Conservation (phyloP, 2,113 vertebrate species). For the Odocoileus hemionus region DNA sequence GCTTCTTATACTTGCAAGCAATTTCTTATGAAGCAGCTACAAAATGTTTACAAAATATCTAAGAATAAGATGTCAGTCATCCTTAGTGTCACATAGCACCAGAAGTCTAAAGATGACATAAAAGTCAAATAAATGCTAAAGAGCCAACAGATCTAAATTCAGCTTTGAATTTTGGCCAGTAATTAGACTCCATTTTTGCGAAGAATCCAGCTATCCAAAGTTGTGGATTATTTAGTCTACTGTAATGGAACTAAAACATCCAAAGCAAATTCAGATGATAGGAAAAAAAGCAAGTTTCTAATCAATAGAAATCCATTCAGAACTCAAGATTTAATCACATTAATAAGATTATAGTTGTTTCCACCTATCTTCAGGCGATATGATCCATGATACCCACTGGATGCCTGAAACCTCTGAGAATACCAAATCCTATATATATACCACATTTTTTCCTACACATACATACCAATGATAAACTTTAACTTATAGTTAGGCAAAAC, state of each 20-base stretch:
- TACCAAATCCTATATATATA: background rate
- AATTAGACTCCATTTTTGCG: background rate
- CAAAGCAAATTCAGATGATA: background rate
- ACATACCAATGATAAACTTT: background rate
- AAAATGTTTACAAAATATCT: conserved; percentile 64
- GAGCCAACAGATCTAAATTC: conserved; percentile 26
- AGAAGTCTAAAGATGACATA: conserved; percentile 42
- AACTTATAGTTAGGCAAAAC: background rate
- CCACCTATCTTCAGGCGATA: background rate
- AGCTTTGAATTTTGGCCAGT: background rate
- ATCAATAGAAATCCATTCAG: background rate
- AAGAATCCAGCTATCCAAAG: background rate
- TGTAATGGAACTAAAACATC: background rate
- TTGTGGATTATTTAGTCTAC: background rate
- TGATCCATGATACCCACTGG: background rate
- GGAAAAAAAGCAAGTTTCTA: background rate
- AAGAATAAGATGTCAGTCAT: conserved; percentile 30
- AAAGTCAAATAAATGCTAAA: conserved; percentile 41
- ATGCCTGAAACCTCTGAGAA: background rate
- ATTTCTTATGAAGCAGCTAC: conserved; percentile 48
- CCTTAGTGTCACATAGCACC: conserved; percentile 30
- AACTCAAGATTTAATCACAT: background rate
- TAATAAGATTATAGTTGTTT: background rate
- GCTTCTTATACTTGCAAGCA: background rate
- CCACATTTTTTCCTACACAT: background rate